phyloP scores from a whole-genome alignment of 1,140 invertebrate species.

The Hesperophylax magnus region DNA sequence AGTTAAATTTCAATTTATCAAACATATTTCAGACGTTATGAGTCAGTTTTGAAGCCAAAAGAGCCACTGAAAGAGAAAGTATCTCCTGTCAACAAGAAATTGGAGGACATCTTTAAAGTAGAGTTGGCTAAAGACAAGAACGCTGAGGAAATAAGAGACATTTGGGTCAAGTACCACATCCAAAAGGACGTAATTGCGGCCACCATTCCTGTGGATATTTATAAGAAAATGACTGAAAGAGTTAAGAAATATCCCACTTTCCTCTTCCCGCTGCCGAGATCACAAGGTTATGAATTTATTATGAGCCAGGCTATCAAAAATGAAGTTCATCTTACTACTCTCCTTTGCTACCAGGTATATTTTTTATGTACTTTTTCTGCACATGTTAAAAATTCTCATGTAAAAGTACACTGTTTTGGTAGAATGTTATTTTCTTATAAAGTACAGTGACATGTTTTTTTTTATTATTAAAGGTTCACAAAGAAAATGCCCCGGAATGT shows the following conservation, averaged over 20 bases:
- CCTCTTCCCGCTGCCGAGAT: conserved; percentile 84
- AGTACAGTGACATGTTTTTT: neutral
- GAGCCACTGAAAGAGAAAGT: conserved; percentile 60
- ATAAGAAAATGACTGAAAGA: conserved; percentile 72
- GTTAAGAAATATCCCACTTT: conserved; percentile 80
- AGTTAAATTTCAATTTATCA: too few species aligned
- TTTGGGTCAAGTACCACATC: conserved; percentile 88
- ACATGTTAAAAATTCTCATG: neutral
- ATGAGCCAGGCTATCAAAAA: conserved; percentile 83
- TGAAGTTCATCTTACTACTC: conserved; percentile 88
- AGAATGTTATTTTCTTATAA: too few species aligned
- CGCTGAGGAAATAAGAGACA: conserved; percentile 80
- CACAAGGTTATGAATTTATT: conserved; percentile 91
- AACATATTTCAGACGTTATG: conserved; percentile 66
- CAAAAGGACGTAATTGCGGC: conserved; percentile 83
- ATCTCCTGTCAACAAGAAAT: conserved; percentile 68
- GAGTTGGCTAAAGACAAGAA: conserved; percentile 82
- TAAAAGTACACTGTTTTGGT: neutral
- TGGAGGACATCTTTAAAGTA: conserved; percentile 85
- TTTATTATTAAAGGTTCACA: conserved; percentile 75
- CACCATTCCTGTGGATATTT: conserved; percentile 75
- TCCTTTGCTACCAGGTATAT: conserved; percentile 86
- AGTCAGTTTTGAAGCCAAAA: conserved; percentile 73
- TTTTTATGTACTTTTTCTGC: neutral
- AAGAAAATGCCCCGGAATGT: conserved; percentile 94